These are phyloP conservation scores for Pachyuromys duprasi DNA, from an alignment of 2,797 vertebrate species.

Conservation along the genomic window DNA sequence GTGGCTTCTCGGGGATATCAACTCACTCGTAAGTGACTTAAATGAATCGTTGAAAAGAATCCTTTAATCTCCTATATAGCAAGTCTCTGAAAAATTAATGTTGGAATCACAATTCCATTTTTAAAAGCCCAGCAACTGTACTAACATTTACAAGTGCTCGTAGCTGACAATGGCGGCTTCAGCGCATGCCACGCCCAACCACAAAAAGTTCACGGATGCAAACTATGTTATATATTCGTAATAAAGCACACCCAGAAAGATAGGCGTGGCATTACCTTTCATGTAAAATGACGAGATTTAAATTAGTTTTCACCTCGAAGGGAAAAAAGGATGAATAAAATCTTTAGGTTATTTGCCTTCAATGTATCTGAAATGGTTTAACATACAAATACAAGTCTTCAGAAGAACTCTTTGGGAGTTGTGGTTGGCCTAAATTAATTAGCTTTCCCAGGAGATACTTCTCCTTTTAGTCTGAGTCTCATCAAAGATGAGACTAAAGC, in stretches of 20 bases:
- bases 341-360: conserved; percentile 25
- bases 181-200: neutral
- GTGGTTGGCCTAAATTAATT: neutral
- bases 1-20: conserved; percentile 79
- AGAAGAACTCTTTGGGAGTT: neutral
- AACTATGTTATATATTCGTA: neutral
- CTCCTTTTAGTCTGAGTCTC: neutral
- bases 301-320: conserved; percentile 60
- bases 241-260: conserved; percentile 34
- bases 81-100: conserved; percentile 84
- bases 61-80: conserved; percentile 83
- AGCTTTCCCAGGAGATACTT: neutral
- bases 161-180: conserved; percentile 36
- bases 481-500: neutral
- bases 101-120: conserved; percentile 79
- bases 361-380: conserved; percentile 29
- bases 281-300: conserved; percentile 36
- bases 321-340: conserved; percentile 24
- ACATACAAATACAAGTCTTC: conserved; percentile 42
- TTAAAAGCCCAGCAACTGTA: conserved; percentile 64
- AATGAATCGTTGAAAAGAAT: conserved; percentile 81
- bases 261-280: conserved; percentile 20
- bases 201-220: conserved; percentile 30
- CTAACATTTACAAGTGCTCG: conserved; percentile 58
- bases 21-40: conserved; percentile 83